Percentiles rank a stretch among this genome's conserved stretches.
Conservation (phyloP, 2,797 vertebrate genomes). For the Phalloptychus januarius region DNA sequence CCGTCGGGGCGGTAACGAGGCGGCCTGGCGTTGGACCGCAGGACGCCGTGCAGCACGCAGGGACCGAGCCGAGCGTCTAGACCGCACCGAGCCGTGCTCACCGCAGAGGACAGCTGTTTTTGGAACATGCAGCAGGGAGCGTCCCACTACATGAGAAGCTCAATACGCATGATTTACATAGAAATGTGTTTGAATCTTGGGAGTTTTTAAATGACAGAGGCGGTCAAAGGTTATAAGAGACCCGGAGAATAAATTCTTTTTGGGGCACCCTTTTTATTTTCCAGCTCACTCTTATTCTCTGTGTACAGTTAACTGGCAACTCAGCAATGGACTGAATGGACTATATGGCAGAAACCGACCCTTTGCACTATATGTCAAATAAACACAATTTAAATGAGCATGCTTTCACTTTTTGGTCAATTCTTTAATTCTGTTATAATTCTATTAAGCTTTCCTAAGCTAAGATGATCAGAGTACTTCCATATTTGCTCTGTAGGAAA, state of each 20-base stretch:
- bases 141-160: conserved; percentile 32
- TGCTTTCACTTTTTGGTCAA: not conserved
- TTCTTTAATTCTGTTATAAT: not conserved
- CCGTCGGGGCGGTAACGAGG: conserved; percentile 54
- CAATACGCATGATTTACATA: not conserved
- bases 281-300: not conserved
- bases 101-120: conserved; percentile 60
- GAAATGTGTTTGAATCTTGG: conserved; percentile 4
- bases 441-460: not conserved
- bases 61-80: conserved; percentile 60
- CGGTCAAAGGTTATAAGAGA: not conserved
- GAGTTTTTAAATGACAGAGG: not conserved
- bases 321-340: not conserved
- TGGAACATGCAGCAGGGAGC: conserved; percentile 36
- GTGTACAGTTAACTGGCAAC: not conserved
- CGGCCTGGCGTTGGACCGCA: conserved; percentile 62
- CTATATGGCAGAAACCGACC: not conserved
- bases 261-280: not conserved
- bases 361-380: not conserved
- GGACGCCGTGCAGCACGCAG: conserved; percentile 63
- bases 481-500: not conserved
- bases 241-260: not conserved
- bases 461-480: not conserved
- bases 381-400: not conserved
- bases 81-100: conserved; percentile 52